Conservation (phyloP, 2,888 invertebrate genomes). For the Augiades crinisus region DNA sequence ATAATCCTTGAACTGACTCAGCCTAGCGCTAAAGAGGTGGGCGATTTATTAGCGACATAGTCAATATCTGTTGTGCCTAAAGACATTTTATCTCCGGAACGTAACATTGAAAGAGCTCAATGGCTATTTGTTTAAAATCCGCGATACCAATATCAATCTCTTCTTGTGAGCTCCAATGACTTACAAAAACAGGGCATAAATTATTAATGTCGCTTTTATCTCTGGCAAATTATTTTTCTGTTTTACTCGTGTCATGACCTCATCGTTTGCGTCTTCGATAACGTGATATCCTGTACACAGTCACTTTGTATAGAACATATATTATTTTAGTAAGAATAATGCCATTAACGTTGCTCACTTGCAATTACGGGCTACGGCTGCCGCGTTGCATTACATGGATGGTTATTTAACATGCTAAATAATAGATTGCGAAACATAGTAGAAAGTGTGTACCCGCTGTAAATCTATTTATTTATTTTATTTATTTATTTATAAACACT, state of each 20-base stretch:
- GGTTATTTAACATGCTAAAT: conserved; percentile 10
- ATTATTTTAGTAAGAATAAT: conserved; percentile 48
- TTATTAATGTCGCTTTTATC: conserved; percentile 60
- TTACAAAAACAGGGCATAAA: conserved; percentile 56
- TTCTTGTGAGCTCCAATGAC: conserved; percentile 24
- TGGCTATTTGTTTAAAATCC: conserved; percentile 12
- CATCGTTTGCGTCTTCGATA: conserved; percentile 50
- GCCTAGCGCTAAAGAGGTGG: too few species aligned
- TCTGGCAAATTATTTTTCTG: conserved; percentile 76
- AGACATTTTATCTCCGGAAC: neutral
- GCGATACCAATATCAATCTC: conserved; percentile 23
- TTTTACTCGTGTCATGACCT: conserved; percentile 59
- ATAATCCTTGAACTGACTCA: too few species aligned
- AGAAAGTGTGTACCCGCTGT: conserved; percentile 3
- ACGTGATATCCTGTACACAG: conserved; percentile 35
- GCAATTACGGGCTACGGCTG: neutral
- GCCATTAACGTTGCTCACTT: conserved; percentile 15
- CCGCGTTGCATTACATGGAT: neutral
- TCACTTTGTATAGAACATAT: conserved; percentile 38
- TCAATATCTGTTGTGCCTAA: neutral
- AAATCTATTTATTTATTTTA: too few species aligned
- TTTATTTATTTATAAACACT: too few species aligned
- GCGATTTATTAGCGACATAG: neutral
- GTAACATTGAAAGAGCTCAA: neutral
- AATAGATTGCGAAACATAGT: conserved; percentile 11